These are phyloP conservation scores for Spodoptera exigua DNA, from an alignment of 2,888 invertebrate genomes.

Conservation along the genomic window DNA sequence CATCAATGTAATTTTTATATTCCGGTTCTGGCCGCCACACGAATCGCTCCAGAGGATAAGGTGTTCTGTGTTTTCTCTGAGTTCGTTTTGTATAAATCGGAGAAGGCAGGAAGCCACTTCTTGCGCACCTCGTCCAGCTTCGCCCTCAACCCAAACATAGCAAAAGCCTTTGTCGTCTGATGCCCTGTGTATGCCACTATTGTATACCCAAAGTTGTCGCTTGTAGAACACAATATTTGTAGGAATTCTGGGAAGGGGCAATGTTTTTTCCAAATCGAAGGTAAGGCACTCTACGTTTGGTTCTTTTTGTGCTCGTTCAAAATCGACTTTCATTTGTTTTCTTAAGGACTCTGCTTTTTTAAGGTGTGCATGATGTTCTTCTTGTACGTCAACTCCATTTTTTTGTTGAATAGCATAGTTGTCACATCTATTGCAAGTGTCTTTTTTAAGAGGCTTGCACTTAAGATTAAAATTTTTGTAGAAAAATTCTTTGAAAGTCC, in stretches of 20 bases:
- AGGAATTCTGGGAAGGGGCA: constrained; percentile 32
- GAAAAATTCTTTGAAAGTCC: constrained; percentile 3
- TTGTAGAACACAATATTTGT: constrained; percentile 37
- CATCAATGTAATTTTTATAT: constrained; percentile 42
- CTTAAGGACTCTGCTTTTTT: constrained; percentile 35
- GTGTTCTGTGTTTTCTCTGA: constrained; percentile 1
- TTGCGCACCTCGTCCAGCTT: constrained; percentile 34
- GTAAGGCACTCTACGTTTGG: constrained; percentile 24
- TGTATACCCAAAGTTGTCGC: constrained; percentile 32
- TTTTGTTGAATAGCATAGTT: constrained; percentile 1
- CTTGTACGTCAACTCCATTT: too few species aligned
- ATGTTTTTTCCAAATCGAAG: constrained; percentile 35
- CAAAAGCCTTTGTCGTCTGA: constrained; percentile 20
- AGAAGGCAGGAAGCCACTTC: constrained; percentile 19
- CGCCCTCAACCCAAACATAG: constrained; percentile 40
- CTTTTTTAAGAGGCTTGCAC: constrained; percentile 28
- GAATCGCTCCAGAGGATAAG: constrained; percentile 34
- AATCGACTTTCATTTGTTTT: constrained; percentile 28
- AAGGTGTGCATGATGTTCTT: constrained; percentile 25
- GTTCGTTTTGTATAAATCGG: background rate
- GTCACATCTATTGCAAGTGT: constrained; percentile 34
- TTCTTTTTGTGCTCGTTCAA: constrained; percentile 22
- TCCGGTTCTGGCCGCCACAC: constrained; percentile 38
- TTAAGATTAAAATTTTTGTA: constrained; percentile 23
- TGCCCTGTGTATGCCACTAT: constrained; percentile 25